These are phyloP conservation scores for Pseudomyrmex pallidus DNA, from an alignment of 1,140 invertebrate genomes.

Conservation along the genomic window DNA sequence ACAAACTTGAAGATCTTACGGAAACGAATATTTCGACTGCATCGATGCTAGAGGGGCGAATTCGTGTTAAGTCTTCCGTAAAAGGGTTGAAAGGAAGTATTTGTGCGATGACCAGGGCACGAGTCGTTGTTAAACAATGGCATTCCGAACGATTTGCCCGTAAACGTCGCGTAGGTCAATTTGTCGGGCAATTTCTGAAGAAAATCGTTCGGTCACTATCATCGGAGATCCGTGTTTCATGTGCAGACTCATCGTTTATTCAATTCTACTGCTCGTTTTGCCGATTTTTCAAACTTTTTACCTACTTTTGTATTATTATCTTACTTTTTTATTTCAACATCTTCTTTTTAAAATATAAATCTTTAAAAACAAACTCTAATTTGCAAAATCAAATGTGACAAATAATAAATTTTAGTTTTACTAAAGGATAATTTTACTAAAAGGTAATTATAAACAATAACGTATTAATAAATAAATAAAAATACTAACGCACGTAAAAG, in stretches of 20 bases:
- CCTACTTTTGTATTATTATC: background rate
- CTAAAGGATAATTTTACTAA: background rate
- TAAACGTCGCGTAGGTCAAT: conserved; percentile 80
- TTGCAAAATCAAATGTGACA: background rate
- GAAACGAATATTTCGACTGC: conserved; percentile 57
- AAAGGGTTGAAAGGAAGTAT: conserved; percentile 78
- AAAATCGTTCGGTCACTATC: conserved; percentile 82
- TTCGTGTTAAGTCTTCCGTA: conserved; percentile 74
- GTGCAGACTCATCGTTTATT: conserved; percentile 60
- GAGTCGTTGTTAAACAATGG: conserved; percentile 82
- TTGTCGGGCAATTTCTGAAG: conserved; percentile 83
- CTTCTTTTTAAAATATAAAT: background rate
- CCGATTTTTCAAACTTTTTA: background rate
- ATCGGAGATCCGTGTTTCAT: conserved; percentile 40
- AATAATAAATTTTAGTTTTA: background rate
- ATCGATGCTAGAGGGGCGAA: conserved; percentile 22
- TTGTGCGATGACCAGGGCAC: conserved; percentile 80
- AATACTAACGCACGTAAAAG: too few relatives aligned
- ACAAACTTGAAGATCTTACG: background rate
- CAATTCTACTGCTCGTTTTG: conserved; percentile 25
- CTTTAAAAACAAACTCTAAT: too few relatives aligned
- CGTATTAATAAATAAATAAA: too few relatives aligned
- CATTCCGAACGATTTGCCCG: conserved; percentile 83
- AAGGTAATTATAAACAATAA: background rate
- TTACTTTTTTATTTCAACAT: background rate